A percentile compares a stretch with the other conserved stretches of the same genome.
Conservation (phyloP, 1,140 invertebrate genomes). For the Capitella teleta region DNA sequence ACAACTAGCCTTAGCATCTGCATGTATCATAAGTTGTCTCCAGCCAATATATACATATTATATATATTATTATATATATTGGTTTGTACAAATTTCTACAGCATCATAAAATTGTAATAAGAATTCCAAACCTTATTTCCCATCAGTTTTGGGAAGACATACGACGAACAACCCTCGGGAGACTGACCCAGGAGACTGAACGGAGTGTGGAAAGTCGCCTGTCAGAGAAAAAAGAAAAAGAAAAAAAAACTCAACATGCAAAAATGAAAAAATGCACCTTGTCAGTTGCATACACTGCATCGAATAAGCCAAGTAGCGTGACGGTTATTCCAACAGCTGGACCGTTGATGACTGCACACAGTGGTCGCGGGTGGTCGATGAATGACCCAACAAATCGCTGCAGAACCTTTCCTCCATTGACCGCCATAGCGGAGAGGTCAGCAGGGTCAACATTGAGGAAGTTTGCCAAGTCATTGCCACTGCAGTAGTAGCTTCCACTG, state of each 20-base stretch:
- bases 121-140: no score
- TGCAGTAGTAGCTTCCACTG: conserved; percentile 66
- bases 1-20: no score
- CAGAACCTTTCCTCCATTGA: conserved; percentile 32
- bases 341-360: conserved; percentile 82
- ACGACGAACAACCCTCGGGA: conserved; percentile 73
- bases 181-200: conserved; percentile 68
- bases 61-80: no score
- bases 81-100: no score
- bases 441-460: conserved; percentile 39
- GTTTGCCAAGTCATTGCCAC: conserved; percentile 73
- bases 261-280: conserved; percentile 23
- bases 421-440: conserved; percentile 38
- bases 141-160: conserved; percentile 69
- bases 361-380: conserved; percentile 76
- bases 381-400: conserved; percentile 63
- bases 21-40: no score
- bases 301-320: conserved; percentile 72
- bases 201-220: conserved; percentile 78
- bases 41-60: no score
- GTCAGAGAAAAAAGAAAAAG: conserved; percentile 17
- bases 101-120: no score
- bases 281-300: conserved; percentile 76
- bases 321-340: conserved; percentile 83
- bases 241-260: background rate